Evolutionary conservation across 2,113 vertebrate genomes (phyloP), one percentile per base, ranked within the genome.

Genomic region (Tylochromis polylepis): DNA sequence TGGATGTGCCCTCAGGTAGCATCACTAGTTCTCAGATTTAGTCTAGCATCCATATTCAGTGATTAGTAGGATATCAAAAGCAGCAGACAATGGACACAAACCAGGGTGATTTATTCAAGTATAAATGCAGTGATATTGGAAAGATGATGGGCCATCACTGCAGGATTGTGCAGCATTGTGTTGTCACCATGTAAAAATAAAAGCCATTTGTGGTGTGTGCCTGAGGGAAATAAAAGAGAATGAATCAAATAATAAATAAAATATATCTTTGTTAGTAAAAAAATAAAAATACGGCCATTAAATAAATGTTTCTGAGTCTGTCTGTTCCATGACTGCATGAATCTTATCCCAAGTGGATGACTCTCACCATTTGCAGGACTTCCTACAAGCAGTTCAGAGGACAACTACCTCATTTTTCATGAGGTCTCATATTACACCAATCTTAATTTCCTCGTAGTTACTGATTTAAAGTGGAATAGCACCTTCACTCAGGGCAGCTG

Each of bases 281-380:
- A 67, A 41, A 41, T 41, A 5, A 15, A 67, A 67, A 67, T 15
- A 22, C 36, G 22, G 4, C 34, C 62, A 38, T 67, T 41, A 22
- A 67, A 67, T 38, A 22, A 77, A 49, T 51, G 10, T 75, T 29
- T 51, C 34, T 12, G 36, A 2, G 6, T 55, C 31, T 72, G n/a
- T 58, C 31, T 16, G 38, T 51, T 31, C 53, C 14, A 10, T 55
- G 22, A 18, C 15, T 79, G 41, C 24, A 87, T 80, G 55, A 57
- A 67, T 55, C 60, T 53, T 41, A 5, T 82, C 67, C 53, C 5
- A 79, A 62, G 56, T 85, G 43, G 70, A 56, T 85, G 34, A 60
- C 65, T 36, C 46, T 18, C 12, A 89, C 34, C 53, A 84, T 90
- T 90, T 90, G 81, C 78, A 62, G 67, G 58, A 79, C 81, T 85